Base-by-base conservation (phyloP, 2,888 invertebrate genomes). In the Apoda limacodes region DNA sequence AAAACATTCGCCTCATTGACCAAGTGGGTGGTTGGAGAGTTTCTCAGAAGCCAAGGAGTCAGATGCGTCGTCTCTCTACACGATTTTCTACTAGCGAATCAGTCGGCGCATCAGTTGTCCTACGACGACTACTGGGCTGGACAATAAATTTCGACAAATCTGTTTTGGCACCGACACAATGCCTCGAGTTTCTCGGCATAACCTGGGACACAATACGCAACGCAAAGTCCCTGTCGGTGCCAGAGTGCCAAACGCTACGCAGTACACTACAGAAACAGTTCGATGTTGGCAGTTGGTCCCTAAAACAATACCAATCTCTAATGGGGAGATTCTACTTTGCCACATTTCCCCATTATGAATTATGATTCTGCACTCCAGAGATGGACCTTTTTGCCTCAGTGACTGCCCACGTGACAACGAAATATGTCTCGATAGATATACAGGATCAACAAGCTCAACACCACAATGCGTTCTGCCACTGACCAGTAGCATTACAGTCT, bases 41-140 rank as follows among this genome's bases (percentile, higher is more conserved):
- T 30, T 3, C 36, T 50, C 5, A 25, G 48, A 25, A 20, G 22
- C 7, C 19, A 21, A 20, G 42, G 41, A 4, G 36, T 53, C 7
- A 28, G 51, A 21, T 35, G 45, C 2, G 21, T 53, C n/a, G 50
- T 53, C 0, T 55, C 48, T 22, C 22, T 50, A 3, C 46, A 52
- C 49, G 48, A 52, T 13, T 48, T 43, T 25, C 26, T 48, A n/a
- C 12, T 42, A 1, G 38, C 35, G 1, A 28, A 31, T 19, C 38
- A 33, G 9, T 33, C 17, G n/a, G 13, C 6, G 24, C 2, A 21
- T 1, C 20, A 25, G 10, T 27, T 34, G 3, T 5, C 4, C 4
- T 14, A 22, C 12, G 23, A 32, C 14, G 17, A 15, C 7, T 15
- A 7, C 28, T 45, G n/a, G 42, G 42, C 3, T 43, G 42, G 44